These are phyloP conservation scores for Perithous albicinctus DNA, from an alignment of 2,888 invertebrate genomes.

Conservation along the genomic window DNA sequence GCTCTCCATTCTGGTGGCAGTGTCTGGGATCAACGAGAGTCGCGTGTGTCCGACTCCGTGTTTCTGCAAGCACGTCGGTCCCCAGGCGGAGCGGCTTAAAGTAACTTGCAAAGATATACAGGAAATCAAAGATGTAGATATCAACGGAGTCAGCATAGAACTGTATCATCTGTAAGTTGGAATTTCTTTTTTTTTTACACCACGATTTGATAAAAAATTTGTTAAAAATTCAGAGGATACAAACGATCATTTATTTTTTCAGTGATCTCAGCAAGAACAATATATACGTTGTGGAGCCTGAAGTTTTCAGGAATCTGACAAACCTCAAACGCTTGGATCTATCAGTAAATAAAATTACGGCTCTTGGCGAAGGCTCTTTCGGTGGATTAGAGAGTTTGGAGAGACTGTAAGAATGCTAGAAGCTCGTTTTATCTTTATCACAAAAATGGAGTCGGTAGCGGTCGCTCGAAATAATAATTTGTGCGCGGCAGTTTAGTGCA, in stretches of 20 bases:
- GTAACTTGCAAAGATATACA: conserved; percentile 88
- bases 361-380: conserved; percentile 90
- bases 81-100: conserved; percentile 87
- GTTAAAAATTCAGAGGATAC: not conserved
- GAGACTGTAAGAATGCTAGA: conserved; percentile 87
- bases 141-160: conserved; percentile 87
- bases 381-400: conserved; percentile 89
- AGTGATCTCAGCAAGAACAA: conserved; percentile 89
- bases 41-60: conserved; percentile 86
- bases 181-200: conserved; percentile 17
- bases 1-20: conserved; percentile 73
- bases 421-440: conserved; percentile 33
- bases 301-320: conserved; percentile 80
- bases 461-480: too few species aligned
- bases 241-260: conserved; percentile 75
- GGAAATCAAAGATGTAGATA: conserved; percentile 87
- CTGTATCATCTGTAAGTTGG: conserved; percentile 89
- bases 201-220: not conserved
- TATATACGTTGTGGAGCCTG: conserved; percentile 85
- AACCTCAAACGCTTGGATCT: conserved; percentile 87
- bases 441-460: too few species aligned
- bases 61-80: conserved; percentile 86
- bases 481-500: too few species aligned
- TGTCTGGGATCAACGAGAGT: conserved; percentile 71
- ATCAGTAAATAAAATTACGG: conserved; percentile 89